Base-by-base conservation (phyloP, 2,888 invertebrate genomes). In the Eristalis arbustorum region DNA sequence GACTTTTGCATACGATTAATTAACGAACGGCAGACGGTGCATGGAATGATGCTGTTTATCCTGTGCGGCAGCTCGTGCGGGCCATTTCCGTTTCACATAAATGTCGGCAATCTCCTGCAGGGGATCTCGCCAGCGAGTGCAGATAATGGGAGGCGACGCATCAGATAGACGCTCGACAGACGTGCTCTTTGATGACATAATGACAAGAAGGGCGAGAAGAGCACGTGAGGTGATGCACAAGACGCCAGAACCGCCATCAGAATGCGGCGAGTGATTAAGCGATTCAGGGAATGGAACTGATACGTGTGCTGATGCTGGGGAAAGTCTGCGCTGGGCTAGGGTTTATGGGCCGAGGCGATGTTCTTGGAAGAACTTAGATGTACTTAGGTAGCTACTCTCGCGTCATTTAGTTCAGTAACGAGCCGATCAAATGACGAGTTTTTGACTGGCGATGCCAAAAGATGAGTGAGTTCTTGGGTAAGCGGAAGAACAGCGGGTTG, bases 1-100 rank as follows among this genome's bases (percentile, higher is more conserved):
- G 40, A 18, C 61, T 40, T 49, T 67, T 31, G 62, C 37, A 56
- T 25, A 61, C 67, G 5, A 56, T 22, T 37, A 49, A 49, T 49
- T 49, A 49, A 49, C 5, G 8, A 49, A 49, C 49, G 49, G 18
- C 8, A 49, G 49, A 11, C 61, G 1, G 40, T 31, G 14, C 25
- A 3, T n/a, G 25, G 68, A 66, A 28, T 71, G 14, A 34, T 11
- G 64, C n/a, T 14, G 69, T 56, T 61, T 61, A 66, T 84, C 79
- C 79, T 84, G 74, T 57, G 49, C 23, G 68, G 40, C 22, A 71
- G 84, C 79, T 84, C 79, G 84, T 84, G 84, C 79, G 79, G 79
- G 79, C 31, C 37, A 71, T 75, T 79, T 84, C 79, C 84, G 84
- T 79, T 84, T 74, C 18, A 62, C 42, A 66, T 56, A 40, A 69